phyloP scores from a whole-genome alignment of 2,888 invertebrate genomes.

The Marronus borbonicus region DNA sequence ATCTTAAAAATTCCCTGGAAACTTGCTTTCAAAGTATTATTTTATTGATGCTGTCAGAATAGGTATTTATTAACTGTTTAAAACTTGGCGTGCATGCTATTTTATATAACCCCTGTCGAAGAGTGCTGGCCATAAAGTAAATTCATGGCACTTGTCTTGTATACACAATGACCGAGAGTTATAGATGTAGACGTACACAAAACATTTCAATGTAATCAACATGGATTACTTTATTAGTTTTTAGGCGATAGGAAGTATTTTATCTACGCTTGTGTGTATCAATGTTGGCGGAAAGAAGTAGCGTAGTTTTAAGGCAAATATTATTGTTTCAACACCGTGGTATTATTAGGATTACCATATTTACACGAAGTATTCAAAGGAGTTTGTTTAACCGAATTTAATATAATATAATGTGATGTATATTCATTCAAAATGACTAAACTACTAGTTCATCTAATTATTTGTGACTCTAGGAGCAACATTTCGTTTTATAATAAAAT shows the following conservation, averaged over 20 bases:
- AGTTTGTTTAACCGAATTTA: too few relatives aligned
- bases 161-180: constrained; percentile 28
- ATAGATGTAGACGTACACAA: constrained; percentile 33
- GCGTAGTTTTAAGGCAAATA: too few relatives aligned
- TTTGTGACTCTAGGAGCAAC: too few relatives aligned
- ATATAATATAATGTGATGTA: too few relatives aligned
- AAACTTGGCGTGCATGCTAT: constrained; percentile 39
- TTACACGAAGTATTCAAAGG: too few relatives aligned
- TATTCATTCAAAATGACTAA: too few relatives aligned
- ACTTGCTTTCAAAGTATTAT: constrained; percentile 43
- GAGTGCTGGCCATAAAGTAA: constrained; percentile 40
- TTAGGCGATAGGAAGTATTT: constrained; percentile 13
- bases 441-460: too few relatives aligned
- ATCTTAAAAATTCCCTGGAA: constrained; percentile 36
- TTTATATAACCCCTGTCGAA: constrained; percentile 37
- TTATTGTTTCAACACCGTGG: too few relatives aligned
- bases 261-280: neutral
- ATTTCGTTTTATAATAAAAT: too few relatives aligned
- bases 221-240: constrained; percentile 33
- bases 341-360: too few relatives aligned
- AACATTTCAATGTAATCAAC: constrained; percentile 42
- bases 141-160: constrained; percentile 43
- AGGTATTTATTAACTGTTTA: constrained; percentile 48
- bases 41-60: constrained; percentile 42
- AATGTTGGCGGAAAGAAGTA: neutral